These are phyloP conservation scores for Threskiornis aethiopicus DNA, from an alignment of 2,797 vertebrate species.

Conservation along the genomic window DNA sequence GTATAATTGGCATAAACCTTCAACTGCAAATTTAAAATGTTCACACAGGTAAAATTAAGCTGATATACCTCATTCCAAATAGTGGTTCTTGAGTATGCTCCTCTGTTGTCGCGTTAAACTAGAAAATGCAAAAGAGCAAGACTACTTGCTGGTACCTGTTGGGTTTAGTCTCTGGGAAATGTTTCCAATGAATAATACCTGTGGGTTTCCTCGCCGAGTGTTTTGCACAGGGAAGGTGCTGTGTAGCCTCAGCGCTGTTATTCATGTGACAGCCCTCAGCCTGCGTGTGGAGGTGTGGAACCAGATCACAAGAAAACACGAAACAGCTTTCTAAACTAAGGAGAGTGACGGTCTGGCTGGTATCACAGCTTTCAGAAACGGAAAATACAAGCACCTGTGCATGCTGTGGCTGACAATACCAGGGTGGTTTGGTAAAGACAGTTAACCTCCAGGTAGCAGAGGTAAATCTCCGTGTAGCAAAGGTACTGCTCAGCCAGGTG, in stretches of 20 bases:
- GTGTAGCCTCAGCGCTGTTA: not conserved
- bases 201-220: not conserved
- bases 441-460: accelerated
- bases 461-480: not conserved
- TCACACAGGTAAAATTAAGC: not conserved
- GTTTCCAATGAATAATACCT: not conserved
- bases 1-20: not conserved
- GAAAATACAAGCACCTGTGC: not conserved
- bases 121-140: not conserved
- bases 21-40: not conserved
- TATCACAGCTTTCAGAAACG: not conserved
- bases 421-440: not conserved
- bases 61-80: not conserved
- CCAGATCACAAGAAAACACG: not conserved
- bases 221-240: not conserved
- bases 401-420: not conserved
- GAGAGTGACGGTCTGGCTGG: not conserved
- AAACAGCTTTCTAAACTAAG: not conserved
- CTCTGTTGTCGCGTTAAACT: not conserved
- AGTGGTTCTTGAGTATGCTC: not conserved
- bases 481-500: not conserved
- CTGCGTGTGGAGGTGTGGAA: not conserved
- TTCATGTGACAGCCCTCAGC: not conserved
- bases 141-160: not conserved
- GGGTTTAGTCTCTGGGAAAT: not conserved